A percentile compares a stretch with the other conserved stretches of the same genome.
phyloP scores from a whole-genome alignment of 2,113 vertebrate species.

The Plotosus lineatus region DNA sequence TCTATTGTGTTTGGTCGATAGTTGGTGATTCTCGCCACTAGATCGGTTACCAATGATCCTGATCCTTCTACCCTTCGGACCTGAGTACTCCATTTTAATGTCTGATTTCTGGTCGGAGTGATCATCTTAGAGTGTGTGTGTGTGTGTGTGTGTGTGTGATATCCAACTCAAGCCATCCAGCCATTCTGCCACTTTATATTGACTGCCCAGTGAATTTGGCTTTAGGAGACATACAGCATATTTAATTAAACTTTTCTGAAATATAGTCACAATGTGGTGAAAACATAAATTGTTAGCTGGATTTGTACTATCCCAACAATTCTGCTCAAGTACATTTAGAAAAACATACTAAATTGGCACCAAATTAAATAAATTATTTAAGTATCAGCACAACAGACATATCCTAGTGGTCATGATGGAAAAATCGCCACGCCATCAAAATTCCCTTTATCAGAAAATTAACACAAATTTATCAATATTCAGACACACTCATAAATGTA shows the following conservation, averaged over 20 bases:
- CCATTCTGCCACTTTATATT: slow-evolving; percentile 2
- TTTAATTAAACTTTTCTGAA: too few relatives aligned
- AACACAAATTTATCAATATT: background rate
- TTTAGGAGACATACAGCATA: slow-evolving; percentile 30
- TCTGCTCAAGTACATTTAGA: slow-evolving; percentile 29
- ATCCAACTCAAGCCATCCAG: background rate
- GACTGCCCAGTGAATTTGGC: slow-evolving; percentile 31
- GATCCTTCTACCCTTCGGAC: too few relatives aligned
- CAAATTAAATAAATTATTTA: background rate
- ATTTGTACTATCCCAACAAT: slow-evolving; percentile 32
- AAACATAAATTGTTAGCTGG: too few relatives aligned
- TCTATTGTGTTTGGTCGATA: background rate
- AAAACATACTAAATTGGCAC: background rate
- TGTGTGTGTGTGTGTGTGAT: too few relatives aligned
- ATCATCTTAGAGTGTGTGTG: too few relatives aligned
- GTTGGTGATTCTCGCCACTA: too few relatives aligned
- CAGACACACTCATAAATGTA: background rate
- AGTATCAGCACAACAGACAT: background rate
- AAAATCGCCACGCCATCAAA: background rate
- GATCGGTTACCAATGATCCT: too few relatives aligned
- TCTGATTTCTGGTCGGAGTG: too few relatives aligned
- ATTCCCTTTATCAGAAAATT: background rate
- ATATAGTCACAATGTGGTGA: too few relatives aligned
- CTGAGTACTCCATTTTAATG: too few relatives aligned
- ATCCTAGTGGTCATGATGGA: background rate